Evolutionary conservation across 2,113 vertebrate genomes (phyloP), one percentile per base, ranked within the genome.

Genomic region (Sinocyclocheilus grahami): DNA sequence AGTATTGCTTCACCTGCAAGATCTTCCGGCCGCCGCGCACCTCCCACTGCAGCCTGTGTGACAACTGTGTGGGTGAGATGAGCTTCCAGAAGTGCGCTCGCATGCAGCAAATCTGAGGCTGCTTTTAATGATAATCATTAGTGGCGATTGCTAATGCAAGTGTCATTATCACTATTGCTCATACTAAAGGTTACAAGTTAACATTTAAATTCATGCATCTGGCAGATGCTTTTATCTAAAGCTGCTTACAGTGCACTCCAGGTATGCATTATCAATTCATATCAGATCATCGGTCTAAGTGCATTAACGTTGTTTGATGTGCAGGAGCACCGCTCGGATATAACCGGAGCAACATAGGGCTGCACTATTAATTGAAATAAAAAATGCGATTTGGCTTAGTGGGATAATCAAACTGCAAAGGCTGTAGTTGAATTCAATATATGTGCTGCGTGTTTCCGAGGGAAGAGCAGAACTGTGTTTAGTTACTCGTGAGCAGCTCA

Each of bases 1-100:
- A 98, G 91, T 99, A 98, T 92, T 99, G 97, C 93, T 98, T 98
- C 94, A 99, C 97, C 87, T 99, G 97, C 94, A 97, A 97, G 90
- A 98, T 99, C 96, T 99, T 99, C 91, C 95, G 97, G 9, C 97
- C 97, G 0, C 97, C 97, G 0, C 95, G 97, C 88, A 98, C 97
- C 90, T 98, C 97, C 1, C 97, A 99, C 95, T 99, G 97, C 95
- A 96, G 96, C 60, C 95, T 98, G 89, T 99, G 97, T 18, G 97
- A 99, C 95, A 99, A 99, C 96, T 99, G 97, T 86, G 97, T 99
- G 60, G 97, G 97, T 98, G 87, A 94, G 94, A 46, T 24, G 69
- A 79, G 39, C 20, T 22, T 60, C 20, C 6, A 60, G 20, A 18
- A 24, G 27, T 46, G 60, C 4, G 33, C 16, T 72, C 69, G 13